These are phyloP conservation scores for Arvicanthis niloticus DNA, from an alignment of 2,113 vertebrate species.

Conservation along the genomic window DNA sequence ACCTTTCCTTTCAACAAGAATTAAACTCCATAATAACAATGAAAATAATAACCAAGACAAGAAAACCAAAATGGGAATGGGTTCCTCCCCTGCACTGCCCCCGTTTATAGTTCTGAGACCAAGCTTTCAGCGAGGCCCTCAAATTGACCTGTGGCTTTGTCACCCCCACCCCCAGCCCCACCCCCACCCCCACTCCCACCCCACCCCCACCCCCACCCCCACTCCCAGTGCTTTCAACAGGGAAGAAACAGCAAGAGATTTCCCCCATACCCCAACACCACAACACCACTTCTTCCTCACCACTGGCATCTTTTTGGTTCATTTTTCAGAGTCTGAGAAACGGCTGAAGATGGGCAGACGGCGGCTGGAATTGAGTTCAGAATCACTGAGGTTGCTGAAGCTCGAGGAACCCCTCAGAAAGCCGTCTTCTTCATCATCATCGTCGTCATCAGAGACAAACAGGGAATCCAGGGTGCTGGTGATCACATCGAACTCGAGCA, in stretches of 20 bases:
- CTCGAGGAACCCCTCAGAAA: constrained; percentile 93
- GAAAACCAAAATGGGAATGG: constrained; percentile 58
- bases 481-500: constrained; percentile 95
- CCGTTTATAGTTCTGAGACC: constrained; percentile 58
- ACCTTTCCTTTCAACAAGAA: constrained; percentile 72
- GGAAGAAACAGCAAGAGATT: not conserved
- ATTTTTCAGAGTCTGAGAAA: constrained; percentile 98
- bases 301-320: constrained; percentile 67
- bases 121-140: constrained; percentile 43
- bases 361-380: constrained; percentile 92
- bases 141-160: not conserved
- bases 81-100: not conserved
- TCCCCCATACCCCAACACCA: not conserved
- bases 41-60: constrained; percentile 57
- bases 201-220: not conserved
- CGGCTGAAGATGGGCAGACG: constrained; percentile 99
- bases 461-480: constrained; percentile 95
- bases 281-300: not conserved
- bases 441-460: constrained; percentile 93
- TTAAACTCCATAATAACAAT: constrained; percentile 74
- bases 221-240: not conserved
- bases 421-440: constrained; percentile 59
- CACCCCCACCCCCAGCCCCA: not conserved
- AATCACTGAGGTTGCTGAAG: constrained; percentile 95
- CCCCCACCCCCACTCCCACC: not conserved